Conservation (phyloP, 2,888 invertebrate species). For the Cylindroiulus punctatus region DNA sequence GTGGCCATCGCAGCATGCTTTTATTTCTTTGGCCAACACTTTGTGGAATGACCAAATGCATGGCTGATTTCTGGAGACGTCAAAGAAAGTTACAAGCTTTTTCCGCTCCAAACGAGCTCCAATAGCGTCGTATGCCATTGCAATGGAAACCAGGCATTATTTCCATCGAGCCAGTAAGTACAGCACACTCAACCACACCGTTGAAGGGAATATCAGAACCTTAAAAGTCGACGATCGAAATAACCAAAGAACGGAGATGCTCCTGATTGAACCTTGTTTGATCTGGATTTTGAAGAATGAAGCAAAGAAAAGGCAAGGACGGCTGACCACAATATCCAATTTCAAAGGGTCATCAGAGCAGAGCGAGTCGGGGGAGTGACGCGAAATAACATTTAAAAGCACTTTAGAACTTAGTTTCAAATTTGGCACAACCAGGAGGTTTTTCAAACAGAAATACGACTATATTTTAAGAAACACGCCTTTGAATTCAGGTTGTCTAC, state of each 20-base stretch:
- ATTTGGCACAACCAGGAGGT: background rate
- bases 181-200: constrained; percentile 39
- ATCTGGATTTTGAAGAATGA: background rate
- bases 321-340: constrained; percentile 34
- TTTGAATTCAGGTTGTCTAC: too few relatives aligned
- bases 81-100: constrained; percentile 52
- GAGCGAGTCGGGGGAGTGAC: background rate
- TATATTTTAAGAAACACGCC: too few relatives aligned
- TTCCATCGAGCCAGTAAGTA: constrained; percentile 7
- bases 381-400: background rate
- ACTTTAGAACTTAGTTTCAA: background rate
- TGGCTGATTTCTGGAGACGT: constrained; percentile 49
- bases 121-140: constrained; percentile 41
- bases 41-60: constrained; percentile 50
- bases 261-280: constrained; percentile 22
- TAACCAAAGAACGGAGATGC: background rate
- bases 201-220: constrained; percentile 36
- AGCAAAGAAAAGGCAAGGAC: constrained; percentile 5
- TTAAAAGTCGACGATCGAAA: constrained; percentile 28
- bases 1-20: constrained; percentile 39
- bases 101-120: constrained; percentile 42
- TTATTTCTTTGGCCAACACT: constrained; percentile 37
- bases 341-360: background rate
- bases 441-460: background rate
- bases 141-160: constrained; percentile 45